Base-by-base conservation (phyloP, 1,140 invertebrate genomes). In the Hycleus cichorii region DNA sequence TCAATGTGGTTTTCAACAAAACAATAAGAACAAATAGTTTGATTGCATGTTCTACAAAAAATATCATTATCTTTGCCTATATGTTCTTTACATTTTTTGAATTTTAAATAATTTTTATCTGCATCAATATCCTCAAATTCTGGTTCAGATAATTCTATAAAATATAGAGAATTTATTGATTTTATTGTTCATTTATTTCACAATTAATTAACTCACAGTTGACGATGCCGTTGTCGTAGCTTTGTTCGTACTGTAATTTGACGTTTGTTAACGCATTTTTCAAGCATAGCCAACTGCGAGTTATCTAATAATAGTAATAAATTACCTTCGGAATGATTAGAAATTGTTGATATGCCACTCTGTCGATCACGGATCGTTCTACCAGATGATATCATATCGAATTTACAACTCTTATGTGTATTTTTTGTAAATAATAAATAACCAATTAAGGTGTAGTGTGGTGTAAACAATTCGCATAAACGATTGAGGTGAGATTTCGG, bases 11-110 rank as follows among this genome's bases (percentile, higher is more conserved):
- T 51, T 1, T 63, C 32, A 12, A 79, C 18, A 24, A 71, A 60
- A 57, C 77, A 79, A 45, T 72, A 64, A 4, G 68, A 64, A 51
- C 77, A 79, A 2, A 55, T 52, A 4, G 62, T 39, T 38, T 52
- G 45, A 12, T 69, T n/a, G 58, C 77, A 78, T 3, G 69, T 48
- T 11, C 62, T 49, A 57, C 77, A 79, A 51, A 62, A 70, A 62
- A 75, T 75, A 12, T 11, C 70, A 65, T 10, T 64, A 6, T 48
- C 55, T 11, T 71, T 43, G 6, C 42, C 25, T 5, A 26, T 48
- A 64, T 68, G 64, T 25, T 52, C 27, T 0, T n/a, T 10, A 57
- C 68, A 71, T 18, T 46, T 58, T 32, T 60, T 4, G 27, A 53
- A 53, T n/a, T n/a, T 38, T 8, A 49, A 49, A 26, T 49, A 39